phyloP scores from a whole-genome alignment of 1,140 invertebrate species.

The Lucilia sericata region DNA sequence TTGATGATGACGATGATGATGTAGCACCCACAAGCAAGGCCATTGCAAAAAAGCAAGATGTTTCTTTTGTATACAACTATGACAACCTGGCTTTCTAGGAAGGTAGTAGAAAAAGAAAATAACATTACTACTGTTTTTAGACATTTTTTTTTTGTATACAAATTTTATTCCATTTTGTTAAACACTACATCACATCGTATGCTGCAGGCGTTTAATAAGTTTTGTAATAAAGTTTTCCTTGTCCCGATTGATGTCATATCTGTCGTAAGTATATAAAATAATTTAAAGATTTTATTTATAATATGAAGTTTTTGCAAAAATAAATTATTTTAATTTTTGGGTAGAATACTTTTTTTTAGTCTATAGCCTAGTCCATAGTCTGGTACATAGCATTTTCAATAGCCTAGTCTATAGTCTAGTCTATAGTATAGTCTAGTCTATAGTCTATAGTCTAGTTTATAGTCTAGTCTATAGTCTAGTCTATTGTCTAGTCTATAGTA shows the following conservation, averaged over 20 bases:
- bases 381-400: no score
- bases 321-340: no score
- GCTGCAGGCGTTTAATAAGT: neutral
- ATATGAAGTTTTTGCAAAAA: neutral
- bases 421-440: no score
- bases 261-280: neutral
- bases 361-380: no score
- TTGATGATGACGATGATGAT: neutral
- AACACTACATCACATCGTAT: neutral
- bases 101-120: neutral
- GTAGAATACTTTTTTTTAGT: no score
- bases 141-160: neutral
- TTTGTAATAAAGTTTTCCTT: neutral
- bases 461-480: no score
- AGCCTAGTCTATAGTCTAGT: no score
- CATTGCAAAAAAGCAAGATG: slow-evolving; percentile 9
- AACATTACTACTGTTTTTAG: neutral
- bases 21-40: neutral
- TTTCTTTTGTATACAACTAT: neutral
- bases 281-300: neutral
- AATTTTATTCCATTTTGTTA: neutral
- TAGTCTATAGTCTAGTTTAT: no score
- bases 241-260: neutral
- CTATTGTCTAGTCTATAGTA: no score
- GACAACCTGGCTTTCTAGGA: neutral